Base-by-base conservation (phyloP, 2,888 invertebrate genomes). In the Drosophila mimetica region DNA sequence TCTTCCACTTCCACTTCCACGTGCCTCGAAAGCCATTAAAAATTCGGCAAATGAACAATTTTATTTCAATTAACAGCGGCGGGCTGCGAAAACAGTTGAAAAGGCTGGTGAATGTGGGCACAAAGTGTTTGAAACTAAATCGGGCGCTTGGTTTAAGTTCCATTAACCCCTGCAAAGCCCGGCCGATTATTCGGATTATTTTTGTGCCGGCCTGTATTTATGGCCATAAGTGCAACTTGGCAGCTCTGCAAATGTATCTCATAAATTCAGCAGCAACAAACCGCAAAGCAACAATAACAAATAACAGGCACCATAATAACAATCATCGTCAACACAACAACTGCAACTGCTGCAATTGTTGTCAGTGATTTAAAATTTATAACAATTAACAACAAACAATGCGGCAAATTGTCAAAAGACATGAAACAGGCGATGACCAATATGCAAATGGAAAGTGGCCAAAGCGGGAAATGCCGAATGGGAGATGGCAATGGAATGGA, bases 361-460 rank as follows among this genome's bases (percentile, higher is more conserved):
- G 74, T 51, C 70, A 55, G 71, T 74, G 84, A 85, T 87, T 87
- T 82, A 79, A 87, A 77, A 79, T 80, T 73, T 79, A 67, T 76
- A 85, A 87, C 79, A 82, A 85, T 82, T 87, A 87, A 87, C 80
- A 73, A 76, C 51, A 52, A 74, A 86, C 74, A 78, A 76, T 78
- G 79, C 85, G 84, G 79, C 77, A 77, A 79, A 77, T 83, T 80
- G 84, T 84, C 78, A 80, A 80, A 85, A 75, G 81, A 83, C 86
- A 80, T 71, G 83, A 85, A 85, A 85, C 57, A 63, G 79, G 82
- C 59, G 55, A 37, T 60, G 69, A 63, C 73, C 82, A 69, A 79
- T 79, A 80, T 83, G 80, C 77, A 82, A 85, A 79, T 79, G 67
- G 58, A 52, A 46, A 59, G 69, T 55, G 55, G 55, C 55, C 55